Evolutionary conservation across 2,797 vertebrate species (phyloP).

Genomic region (Rhadinocentrus ornatus): DNA sequence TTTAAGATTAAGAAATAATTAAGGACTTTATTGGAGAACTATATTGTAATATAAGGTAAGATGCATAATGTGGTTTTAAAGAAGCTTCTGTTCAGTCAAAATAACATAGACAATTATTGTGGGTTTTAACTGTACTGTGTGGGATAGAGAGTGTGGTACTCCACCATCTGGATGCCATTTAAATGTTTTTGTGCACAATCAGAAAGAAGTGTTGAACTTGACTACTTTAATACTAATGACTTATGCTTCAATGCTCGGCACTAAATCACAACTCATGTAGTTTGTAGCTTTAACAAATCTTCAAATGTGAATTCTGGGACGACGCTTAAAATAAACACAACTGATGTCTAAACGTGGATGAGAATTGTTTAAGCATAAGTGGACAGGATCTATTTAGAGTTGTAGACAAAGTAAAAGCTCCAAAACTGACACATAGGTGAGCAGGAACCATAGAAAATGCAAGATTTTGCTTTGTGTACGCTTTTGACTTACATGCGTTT

Average conservation of each 20-base stretch:
- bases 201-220: constrained; percentile 20
- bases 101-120: background rate
- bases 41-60: constrained; percentile 6
- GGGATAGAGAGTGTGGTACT: constrained; percentile 19
- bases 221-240: background rate
- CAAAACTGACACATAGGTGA: constrained; percentile 9
- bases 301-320: constrained; percentile 5
- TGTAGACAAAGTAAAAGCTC: constrained; percentile 8
- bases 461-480: constrained; percentile 4
- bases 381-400: constrained; percentile 12
- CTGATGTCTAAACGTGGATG: constrained; percentile 14
- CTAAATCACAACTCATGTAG: constrained; percentile 12
- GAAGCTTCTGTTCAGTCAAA: background rate
- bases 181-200: constrained; percentile 26
- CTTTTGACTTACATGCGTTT: constrained; percentile 91
- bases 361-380: background rate
- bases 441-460: constrained; percentile 23
- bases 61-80: background rate
- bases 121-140: constrained; percentile 1
- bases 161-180: constrained; percentile 31
- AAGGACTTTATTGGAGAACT: background rate
- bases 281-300: constrained; percentile 3
- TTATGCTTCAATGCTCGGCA: background rate
- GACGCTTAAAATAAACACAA: background rate
- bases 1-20: background rate